Evolutionary conservation across 1,140 invertebrate genomes (phyloP), one percentile per base, ranked within the genome.

Genomic region (Ceratoteleas bidentatus): DNA sequence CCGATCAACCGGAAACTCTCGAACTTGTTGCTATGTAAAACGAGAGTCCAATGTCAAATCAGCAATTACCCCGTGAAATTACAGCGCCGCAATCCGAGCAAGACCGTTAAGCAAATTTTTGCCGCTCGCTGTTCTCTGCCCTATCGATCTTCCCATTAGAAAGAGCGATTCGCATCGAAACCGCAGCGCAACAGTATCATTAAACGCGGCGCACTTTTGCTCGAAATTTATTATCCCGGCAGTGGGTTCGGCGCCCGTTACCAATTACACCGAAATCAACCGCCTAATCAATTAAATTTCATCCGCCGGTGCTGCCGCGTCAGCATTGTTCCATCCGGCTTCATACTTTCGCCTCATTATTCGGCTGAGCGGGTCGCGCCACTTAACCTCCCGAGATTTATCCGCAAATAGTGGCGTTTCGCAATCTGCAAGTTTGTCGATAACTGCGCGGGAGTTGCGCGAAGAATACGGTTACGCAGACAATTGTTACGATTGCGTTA

Each of bases 221-320:
- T 36, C 49, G 16, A 77, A 78, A 78, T 61, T 57, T 64, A 75
- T 75, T 52, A 70, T 52, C 16, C 33, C 14, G 52, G 65, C 24
- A 50, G 56, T 36, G 34, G 15, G 56, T 77, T 54, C 53, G 11
- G 16, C 65, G 68, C 47, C 47, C 62, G 60, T 24, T 61, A 61
- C 54, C 76, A 79, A 79, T 79, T 79, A 73, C 76, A 73, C 61
- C 68, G 49, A 79, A 79, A 79, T 79, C 68, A 58, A 77, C 68
- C 62, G 61, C 56, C 61, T 73, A 73, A 82, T 82, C 68, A 82
- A 82, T 82, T 82, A 82, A 77, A 73, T 77, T 76, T 72, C 79
- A 53, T 64, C 61, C 16, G 60, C 56, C 73, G 47, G 24, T 62
- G 50, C 36, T 62, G 54, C 73, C 49, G 40, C 70, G 73, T 82